Conservation (phyloP, 1,140 invertebrate species). For the Calliphora vicina region DNA sequence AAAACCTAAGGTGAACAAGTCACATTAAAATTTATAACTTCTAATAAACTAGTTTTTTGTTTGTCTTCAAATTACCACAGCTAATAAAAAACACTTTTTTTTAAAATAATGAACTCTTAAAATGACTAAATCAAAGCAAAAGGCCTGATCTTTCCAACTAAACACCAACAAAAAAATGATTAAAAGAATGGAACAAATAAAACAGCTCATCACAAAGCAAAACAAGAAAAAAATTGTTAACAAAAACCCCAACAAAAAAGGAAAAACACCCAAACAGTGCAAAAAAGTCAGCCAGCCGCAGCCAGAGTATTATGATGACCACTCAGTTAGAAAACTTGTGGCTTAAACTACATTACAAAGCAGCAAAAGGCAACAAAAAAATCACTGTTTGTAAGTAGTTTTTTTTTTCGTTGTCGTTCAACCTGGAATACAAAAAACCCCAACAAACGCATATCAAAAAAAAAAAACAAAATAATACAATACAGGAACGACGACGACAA, state of each 20-base stretch:
- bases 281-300: too few species aligned
- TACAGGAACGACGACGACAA: neutral
- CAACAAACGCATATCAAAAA: neutral
- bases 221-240: neutral
- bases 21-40: neutral
- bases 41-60: neutral
- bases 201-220: neutral
- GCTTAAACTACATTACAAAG: neutral
- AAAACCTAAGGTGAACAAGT: neutral
- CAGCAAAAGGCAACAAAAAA: neutral
- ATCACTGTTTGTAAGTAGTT: neutral
- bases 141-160: neutral
- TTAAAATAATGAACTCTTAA: neutral
- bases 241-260: neutral
- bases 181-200: neutral
- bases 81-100: neutral
- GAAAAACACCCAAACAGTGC: neutral
- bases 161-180: neutral
- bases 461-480: neutral
- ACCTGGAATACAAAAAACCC: neutral
- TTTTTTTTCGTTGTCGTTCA: neutral
- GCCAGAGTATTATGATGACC: neutral
- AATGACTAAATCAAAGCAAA: neutral
- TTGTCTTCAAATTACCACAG: neutral
- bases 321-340: constrained; percentile 13